Percentiles rank a stretch among this genome's conserved stretches.
phyloP scores from a whole-genome alignment of 2,797 vertebrate genomes.

The Bradypodion ventrale region DNA sequence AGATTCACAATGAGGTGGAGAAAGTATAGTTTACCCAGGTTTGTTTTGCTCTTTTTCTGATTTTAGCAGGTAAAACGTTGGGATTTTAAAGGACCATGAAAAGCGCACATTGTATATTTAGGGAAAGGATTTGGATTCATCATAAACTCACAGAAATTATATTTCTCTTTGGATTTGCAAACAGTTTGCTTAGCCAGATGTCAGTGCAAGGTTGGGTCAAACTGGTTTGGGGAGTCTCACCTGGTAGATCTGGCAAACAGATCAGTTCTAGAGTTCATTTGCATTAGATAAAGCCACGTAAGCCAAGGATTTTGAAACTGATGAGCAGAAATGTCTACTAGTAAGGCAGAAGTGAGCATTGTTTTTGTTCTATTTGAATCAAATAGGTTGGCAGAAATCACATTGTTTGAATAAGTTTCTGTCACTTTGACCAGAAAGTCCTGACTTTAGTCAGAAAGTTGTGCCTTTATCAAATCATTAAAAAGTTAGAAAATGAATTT shows the following conservation, averaged over 20 bases:
- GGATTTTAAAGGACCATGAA: not conserved
- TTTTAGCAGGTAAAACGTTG: not conserved
- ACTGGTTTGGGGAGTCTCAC: slow-evolving; percentile 11
- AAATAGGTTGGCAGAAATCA: not conserved
- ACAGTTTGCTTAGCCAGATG: slow-evolving; percentile 1
- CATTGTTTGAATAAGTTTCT: not conserved
- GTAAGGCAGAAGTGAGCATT: not conserved
- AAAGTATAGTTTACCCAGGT: no score
- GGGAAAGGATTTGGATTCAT: not conserved
- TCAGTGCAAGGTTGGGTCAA: slow-evolving; percentile 7
- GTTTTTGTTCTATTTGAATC: not conserved
- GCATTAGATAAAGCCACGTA: slow-evolving; percentile 22
- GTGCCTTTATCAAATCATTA: no score
- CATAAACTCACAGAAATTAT: no score
- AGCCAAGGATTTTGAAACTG: not conserved
- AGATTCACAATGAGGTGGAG: not conserved
- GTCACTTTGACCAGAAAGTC: not conserved
- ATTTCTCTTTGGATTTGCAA: not conserved
- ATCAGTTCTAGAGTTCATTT: not conserved
- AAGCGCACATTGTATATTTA: not conserved
- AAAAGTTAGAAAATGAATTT: no score
- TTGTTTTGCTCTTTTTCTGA: not conserved
- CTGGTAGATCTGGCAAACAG: not conserved
- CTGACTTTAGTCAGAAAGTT: no score
- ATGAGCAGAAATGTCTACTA: not conserved